Percentiles rank a stretch among this genome's conserved stretches.
phyloP scores from a whole-genome alignment of 1,140 invertebrate genomes.

The Drosophila ficusphila region DNA sequence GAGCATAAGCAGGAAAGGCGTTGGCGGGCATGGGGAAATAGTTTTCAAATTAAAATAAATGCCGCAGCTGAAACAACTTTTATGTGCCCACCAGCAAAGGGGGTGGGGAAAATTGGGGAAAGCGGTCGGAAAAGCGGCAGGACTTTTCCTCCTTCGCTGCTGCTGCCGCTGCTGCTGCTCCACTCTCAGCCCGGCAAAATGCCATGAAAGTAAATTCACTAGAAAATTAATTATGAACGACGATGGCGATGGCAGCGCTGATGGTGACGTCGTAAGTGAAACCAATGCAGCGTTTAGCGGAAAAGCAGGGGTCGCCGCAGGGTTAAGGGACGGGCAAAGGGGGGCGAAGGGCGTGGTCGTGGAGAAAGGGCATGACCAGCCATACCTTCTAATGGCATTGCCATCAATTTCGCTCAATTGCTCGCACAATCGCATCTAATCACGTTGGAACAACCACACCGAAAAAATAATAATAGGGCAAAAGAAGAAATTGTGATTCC shows the following conservation, averaged over 20 bases:
- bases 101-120: neutral
- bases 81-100: conserved; percentile 60
- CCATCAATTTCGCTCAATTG: conserved; percentile 83
- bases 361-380: conserved; percentile 16
- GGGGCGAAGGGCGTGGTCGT: neutral
- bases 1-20: conserved; percentile 53
- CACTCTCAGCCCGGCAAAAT: conserved; percentile 68
- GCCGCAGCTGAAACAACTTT: conserved; percentile 78
- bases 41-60: conserved; percentile 83
- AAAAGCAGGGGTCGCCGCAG: conserved; percentile 10
- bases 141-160: conserved; percentile 10
- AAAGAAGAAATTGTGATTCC: neutral
- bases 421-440: conserved; percentile 81
- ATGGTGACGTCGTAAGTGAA: conserved; percentile 39
- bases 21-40: conserved; percentile 53
- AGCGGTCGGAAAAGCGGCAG: neutral
- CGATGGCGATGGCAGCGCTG: conserved; percentile 36
- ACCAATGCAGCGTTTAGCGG: conserved; percentile 62
- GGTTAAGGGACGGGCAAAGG: neutral
- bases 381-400: conserved; percentile 80
- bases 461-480: conserved; percentile 45
- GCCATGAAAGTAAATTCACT: conserved; percentile 81
- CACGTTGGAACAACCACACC: conserved; percentile 63
- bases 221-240: conserved; percentile 82
- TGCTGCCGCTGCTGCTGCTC: too few relatives aligned